Base-by-base conservation (phyloP, 64 coral and sea anemone genomes). In the Trachythela sp. region DNA sequence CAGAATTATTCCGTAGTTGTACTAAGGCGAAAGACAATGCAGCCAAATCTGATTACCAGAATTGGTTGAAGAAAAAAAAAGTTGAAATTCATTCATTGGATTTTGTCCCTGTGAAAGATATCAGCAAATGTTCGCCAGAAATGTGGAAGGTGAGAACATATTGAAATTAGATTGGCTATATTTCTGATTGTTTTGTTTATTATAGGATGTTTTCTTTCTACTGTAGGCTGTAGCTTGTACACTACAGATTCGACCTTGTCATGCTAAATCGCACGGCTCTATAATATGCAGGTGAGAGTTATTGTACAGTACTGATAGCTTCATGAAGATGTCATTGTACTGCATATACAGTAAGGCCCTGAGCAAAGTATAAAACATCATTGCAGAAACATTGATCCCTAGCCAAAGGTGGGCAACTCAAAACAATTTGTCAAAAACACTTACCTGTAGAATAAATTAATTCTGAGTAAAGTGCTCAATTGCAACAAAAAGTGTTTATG, bases 51-150 rank as follows among this genome's bases (percentile, higher is more conserved):
- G 75, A 80, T 18, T 80, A 37, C 35, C 27, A 80, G 34, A 80
- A 80, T 39, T 80, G 75, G 75, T 80, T 39, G 75, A 80, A 39
- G 13, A 36, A 80, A 38, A 39, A 39, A 38, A 80, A 29, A 80
- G 75, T 80, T 13, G 75, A 80, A 39, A 80, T 80, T 37, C 75
- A 35, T 17, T 35, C 75, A 34, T 29, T 80, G 75, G 75, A 80
- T 80, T n/a, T 80, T 80, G 37, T 80, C 33, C 75, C 75, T 80
- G 75, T 80, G 9, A 80, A 80, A 39, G 75, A 80, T 80, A 80
- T 80, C 20, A 38, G 15, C 8, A 80, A n/a, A 29, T 80, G 75
- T 39, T 80, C 35, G 75, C 75, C 75, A 80, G 75, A 80, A 37
- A 80, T 80, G 75, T 80, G 75, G 75, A 80, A 80, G 34, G 75